These are phyloP conservation scores for Columba guinea DNA, from an alignment of 2,797 vertebrate genomes.

Conservation along the genomic window DNA sequence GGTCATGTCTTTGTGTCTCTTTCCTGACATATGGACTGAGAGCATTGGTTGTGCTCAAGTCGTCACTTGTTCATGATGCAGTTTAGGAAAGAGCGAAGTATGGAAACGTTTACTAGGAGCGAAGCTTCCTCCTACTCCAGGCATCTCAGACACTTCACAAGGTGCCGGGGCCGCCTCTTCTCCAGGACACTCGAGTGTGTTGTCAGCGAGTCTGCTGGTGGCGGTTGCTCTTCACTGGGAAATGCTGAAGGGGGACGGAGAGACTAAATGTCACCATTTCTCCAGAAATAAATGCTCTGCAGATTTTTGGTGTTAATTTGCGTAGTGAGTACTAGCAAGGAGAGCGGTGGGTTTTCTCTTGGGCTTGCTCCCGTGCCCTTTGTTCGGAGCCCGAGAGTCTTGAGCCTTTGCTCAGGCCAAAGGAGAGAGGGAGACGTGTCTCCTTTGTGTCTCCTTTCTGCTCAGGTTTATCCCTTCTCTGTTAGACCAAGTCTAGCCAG, in stretches of 20 bases:
- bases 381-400: neutral
- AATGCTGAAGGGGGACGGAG: neutral
- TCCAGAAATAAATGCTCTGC: neutral
- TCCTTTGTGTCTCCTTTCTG: neutral
- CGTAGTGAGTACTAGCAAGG: neutral
- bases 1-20: neutral
- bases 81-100: neutral
- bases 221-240: neutral
- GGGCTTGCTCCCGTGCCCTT: neutral
- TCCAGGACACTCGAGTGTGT: neutral
- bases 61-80: neutral
- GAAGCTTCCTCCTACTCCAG: neutral
- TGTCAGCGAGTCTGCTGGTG: neutral
- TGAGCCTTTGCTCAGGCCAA: neutral
- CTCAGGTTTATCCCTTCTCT: neutral
- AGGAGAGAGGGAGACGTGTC: fast-evolving
- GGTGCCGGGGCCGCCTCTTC: neutral
- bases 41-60: neutral
- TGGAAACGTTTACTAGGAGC: neutral
- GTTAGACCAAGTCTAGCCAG: neutral
- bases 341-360: neutral
- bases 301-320: neutral
- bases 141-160: neutral
- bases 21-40: neutral
- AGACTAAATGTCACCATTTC: neutral